Evolutionary conservation across 2,888 invertebrate genomes (phyloP).

Genomic region (Merodon equestris): DNA sequence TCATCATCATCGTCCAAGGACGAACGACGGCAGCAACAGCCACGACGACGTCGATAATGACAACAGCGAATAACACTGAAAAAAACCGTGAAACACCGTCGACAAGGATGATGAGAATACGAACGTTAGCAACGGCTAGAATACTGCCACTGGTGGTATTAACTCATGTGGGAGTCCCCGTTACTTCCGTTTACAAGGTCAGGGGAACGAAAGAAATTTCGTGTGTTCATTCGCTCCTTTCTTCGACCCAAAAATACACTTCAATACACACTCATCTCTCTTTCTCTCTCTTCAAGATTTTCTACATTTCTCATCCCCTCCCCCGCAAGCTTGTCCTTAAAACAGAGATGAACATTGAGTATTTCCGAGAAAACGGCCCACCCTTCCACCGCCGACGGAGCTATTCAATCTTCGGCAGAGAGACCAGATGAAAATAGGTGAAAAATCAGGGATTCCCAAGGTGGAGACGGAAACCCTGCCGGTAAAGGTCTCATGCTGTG

Average conservation of each 20-base stretch:
- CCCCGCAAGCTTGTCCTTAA: not conserved
- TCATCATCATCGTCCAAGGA: conserved; percentile 41
- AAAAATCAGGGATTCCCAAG: conserved; percentile 64
- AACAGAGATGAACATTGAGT: not conserved
- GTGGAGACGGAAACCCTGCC: conserved; percentile 3
- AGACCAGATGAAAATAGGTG: conserved; percentile 59
- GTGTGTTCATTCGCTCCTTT: conserved; percentile 26
- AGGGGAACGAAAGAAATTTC: conserved; percentile 38
- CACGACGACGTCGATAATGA: conserved; percentile 6
- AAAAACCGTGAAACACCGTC: too few species aligned
- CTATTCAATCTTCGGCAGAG: conserved; percentile 53
- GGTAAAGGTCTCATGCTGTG: not conserved
- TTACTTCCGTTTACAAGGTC: conserved; percentile 57
- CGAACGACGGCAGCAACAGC: conserved; percentile 33
- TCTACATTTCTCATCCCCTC: conserved; percentile 3
- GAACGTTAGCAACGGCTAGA: too few species aligned
- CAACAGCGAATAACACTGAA: conserved; percentile 1
- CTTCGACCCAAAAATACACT: conserved; percentile 52
- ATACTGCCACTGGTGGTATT: conserved; percentile 33
- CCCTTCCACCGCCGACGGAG: conserved; percentile 34
- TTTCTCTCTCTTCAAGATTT: too few species aligned
- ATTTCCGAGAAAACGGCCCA: conserved; percentile 59
- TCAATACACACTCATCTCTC: conserved; percentile 37
- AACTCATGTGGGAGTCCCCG: conserved; percentile 57
- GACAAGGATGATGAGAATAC: too few species aligned